A percentile compares a stretch with the other conserved stretches of the same genome.
Evolutionary conservation across 2,797 vertebrate genomes (phyloP).

Genomic region (Dipus sagitta): DNA sequence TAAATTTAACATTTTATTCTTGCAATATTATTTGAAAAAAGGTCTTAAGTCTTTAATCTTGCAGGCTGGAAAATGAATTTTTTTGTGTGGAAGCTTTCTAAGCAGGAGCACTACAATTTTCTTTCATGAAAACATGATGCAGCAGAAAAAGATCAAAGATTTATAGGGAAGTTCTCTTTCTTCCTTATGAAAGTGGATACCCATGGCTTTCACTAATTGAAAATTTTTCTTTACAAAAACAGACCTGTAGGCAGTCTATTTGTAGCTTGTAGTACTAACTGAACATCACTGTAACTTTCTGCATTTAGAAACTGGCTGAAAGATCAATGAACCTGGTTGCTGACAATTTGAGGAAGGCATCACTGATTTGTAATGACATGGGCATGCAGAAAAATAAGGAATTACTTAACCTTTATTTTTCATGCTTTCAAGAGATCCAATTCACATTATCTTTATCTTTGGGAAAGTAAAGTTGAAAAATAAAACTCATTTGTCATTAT

Average conservation of each 20-base stretch:
- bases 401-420: constrained; percentile 76
- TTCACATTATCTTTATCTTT: constrained; percentile 34
- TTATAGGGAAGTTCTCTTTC: constrained; percentile 82
- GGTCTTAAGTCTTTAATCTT: constrained; percentile 81
- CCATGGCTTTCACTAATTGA: constrained; percentile 89
- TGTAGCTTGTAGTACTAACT: constrained; percentile 84
- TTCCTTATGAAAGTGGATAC: constrained; percentile 84
- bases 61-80: constrained; percentile 85
- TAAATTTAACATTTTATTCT: constrained; percentile 82
- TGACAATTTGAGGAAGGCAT: constrained; percentile 81
- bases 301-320: constrained; percentile 83
- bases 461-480: background rate
- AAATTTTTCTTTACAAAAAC: constrained; percentile 88
- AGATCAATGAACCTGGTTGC: constrained; percentile 83
- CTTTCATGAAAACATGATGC: constrained; percentile 83
- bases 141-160: constrained; percentile 87
- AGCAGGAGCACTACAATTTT: constrained; percentile 75
- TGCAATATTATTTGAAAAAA: constrained; percentile 81
- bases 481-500: background rate
- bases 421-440: constrained; percentile 58
- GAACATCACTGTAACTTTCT: constrained; percentile 86
- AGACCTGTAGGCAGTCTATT: constrained; percentile 86
- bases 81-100: constrained; percentile 86
- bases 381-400: constrained; percentile 78
- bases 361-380: constrained; percentile 74